These are phyloP conservation scores for Ellobius talpinus DNA, from an alignment of 2,113 vertebrate genomes.

Conservation along the genomic window DNA sequence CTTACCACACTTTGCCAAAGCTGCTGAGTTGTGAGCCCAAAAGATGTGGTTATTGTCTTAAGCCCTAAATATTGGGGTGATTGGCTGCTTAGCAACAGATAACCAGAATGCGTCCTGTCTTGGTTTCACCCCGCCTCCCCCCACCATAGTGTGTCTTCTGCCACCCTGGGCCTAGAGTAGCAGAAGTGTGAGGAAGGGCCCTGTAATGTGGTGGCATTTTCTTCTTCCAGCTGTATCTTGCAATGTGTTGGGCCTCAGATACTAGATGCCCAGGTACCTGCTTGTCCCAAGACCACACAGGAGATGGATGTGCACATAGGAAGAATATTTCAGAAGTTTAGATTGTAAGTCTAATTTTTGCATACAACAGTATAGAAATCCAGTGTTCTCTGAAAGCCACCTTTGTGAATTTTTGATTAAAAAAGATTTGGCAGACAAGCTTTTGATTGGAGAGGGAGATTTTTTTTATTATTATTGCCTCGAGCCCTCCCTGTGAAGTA, in stretches of 20 bases:
- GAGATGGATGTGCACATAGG: slow-evolving; percentile 12
- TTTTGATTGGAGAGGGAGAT: slow-evolving; percentile 40
- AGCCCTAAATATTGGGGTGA: neutral
- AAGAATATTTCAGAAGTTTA: slow-evolving; percentile 48
- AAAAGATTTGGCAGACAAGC: neutral
- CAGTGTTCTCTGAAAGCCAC: neutral
- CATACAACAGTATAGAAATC: neutral
- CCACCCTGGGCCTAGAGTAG: neutral
- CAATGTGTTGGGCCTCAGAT: neutral
- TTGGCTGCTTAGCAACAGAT: neutral
- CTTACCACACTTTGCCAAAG: neutral
- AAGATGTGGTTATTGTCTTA: neutral
- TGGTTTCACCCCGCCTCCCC: neutral
- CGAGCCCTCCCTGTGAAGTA: neutral
- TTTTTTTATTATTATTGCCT: slow-evolving; percentile 17
- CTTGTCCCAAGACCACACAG: neutral
- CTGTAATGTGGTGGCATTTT: neutral
- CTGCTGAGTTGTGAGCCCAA: neutral
- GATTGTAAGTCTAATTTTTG: slow-evolving; percentile 2
- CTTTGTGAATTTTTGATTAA: slow-evolving; percentile 50
- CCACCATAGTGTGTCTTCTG: neutral
- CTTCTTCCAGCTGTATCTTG: neutral
- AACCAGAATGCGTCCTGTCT: neutral
- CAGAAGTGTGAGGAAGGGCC: neutral
- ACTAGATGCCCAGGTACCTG: neutral